Percentiles rank a stretch among this genome's conserved stretches.
phyloP scores from a whole-genome alignment of 2,113 vertebrate genomes.

The Lamprologus speciosus region DNA sequence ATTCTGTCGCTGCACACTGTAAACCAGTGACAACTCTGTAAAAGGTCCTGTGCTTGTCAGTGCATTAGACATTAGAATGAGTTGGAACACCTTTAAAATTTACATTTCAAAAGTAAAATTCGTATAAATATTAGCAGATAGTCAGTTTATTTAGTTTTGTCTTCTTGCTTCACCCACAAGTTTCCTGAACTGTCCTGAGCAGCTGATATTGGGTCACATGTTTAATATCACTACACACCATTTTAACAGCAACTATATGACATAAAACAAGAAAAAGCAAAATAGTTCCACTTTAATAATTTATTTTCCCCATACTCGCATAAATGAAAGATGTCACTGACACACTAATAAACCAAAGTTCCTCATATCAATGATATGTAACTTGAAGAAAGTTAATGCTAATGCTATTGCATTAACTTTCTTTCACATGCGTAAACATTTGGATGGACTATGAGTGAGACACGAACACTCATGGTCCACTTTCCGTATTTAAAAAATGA shows the following conservation, averaged over 20 bases:
- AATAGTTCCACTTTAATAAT: background rate
- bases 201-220: background rate
- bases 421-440: background rate
- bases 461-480: background rate
- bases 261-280: background rate
- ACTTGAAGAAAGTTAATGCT: background rate
- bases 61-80: background rate
- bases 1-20: background rate
- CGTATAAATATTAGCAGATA: background rate
- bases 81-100: background rate
- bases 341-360: background rate
- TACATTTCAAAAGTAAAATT: background rate
- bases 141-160: background rate
- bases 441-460: background rate
- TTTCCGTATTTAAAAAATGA: background rate
- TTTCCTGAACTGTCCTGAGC: background rate
- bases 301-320: background rate
- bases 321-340: background rate
- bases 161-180: background rate
- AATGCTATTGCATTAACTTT: background rate
- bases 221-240: background rate
- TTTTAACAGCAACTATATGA: background rate
- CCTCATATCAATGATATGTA: background rate
- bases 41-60: background rate
- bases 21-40: background rate